These are phyloP conservation scores for Australoheros facetus DNA, from an alignment of 2,797 vertebrate species.

Conservation along the genomic window DNA sequence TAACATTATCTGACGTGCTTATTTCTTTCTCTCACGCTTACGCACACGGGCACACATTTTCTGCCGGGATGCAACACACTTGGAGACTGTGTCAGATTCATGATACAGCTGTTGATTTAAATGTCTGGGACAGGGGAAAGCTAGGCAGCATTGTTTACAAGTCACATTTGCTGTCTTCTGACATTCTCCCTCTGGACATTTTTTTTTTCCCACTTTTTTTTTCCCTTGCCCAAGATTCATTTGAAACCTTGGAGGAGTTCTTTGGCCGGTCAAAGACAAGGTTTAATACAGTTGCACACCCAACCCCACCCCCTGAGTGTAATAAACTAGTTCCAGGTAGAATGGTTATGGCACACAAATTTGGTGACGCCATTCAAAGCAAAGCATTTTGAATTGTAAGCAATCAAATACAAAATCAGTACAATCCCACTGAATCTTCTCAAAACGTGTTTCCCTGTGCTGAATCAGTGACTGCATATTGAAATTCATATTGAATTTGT, in stretches of 20 bases:
- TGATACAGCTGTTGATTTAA: constrained; percentile 42
- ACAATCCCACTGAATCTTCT: constrained; percentile 9
- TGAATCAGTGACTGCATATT: constrained; percentile 34
- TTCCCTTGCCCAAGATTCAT: constrained; percentile 14
- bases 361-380: not conserved
- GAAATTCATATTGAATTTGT: constrained; percentile 55
- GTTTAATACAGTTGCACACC: not conserved
- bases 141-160: constrained; percentile 37
- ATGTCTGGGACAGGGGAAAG: constrained; percentile 21
- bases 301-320: not conserved
- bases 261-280: not conserved
- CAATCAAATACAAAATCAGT: constrained; percentile 31
- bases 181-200: constrained; percentile 26
- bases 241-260: constrained; percentile 18
- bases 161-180: constrained; percentile 39
- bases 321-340: not conserved
- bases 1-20: constrained; percentile 29
- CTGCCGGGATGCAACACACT: constrained; percentile 14
- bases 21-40: constrained; percentile 14
- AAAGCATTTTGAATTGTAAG: constrained; percentile 5
- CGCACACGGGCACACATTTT: constrained; percentile 20
- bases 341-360: not conserved
- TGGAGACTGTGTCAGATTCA: constrained; percentile 31
- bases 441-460: constrained; percentile 17
- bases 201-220: not conserved